Evolutionary conservation across 2,113 vertebrate species (phyloP), one percentile per base, ranked within the genome.

Genomic region (Brachyhypopomus occidentalis): DNA sequence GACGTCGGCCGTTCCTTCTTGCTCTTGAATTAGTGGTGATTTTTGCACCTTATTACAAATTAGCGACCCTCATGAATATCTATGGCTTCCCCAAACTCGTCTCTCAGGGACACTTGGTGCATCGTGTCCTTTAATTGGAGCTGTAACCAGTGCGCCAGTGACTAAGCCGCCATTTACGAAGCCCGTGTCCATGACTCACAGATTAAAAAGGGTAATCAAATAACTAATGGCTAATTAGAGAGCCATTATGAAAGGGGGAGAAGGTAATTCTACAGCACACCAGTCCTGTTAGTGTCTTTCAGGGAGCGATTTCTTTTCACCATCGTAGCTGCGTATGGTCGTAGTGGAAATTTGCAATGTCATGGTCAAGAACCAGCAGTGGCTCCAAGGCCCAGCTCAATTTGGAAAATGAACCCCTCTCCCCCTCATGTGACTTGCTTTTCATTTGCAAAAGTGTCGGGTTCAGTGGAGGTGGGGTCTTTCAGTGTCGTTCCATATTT

Each of bases 151-250:
- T 89, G 87, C 92, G 91, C 64, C 76, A 72, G 90, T 85, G 90
- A 90, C 91, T 91, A 90, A 88, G 89, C 89, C 80, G 19, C 89
- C 88, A 85, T 90, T 90, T 87, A 88, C 89, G 89, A 89, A 91
- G 56, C 84, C 77, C 76, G 88, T 89, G 91, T 89, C 89, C 92
- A 91, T 92, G 92, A 92, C 94, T 92, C 90, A 88, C 89, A 93
- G 92, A 94, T 94, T 85, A 83, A 83, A 93, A 93, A 88, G 89
- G 90, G 85, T 94, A 93, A 94, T 94, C 90, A 83, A 92, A 93
- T 93, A 93, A 94, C 92, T 93, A 92, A 94, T 92, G 90, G 89
- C 76, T 93, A 93, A 94, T 94, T 93, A 93, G 89, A 88, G 90
- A 89, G 90, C 92, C 93, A 94, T 94, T 93, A 92, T 89, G 88